These are phyloP conservation scores for Parelbella ahira DNA, from an alignment of 2,888 invertebrate species.

Conservation along the genomic window DNA sequence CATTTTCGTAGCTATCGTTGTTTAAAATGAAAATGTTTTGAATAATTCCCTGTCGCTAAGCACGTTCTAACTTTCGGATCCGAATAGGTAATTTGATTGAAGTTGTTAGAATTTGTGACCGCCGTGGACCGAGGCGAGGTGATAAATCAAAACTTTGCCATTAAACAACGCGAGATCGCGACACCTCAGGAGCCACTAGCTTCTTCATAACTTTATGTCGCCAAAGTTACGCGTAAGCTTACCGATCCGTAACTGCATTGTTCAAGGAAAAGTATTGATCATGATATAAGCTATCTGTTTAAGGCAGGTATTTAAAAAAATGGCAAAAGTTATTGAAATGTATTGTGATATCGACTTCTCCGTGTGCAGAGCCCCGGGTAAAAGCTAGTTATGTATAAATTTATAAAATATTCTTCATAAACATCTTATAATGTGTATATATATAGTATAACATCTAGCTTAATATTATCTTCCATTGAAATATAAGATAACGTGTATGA, in stretches of 20 bases:
- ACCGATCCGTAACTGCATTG: background rate
- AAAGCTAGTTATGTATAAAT: too few species aligned
- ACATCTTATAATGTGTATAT: too few species aligned
- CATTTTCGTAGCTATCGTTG: background rate
- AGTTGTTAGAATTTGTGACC: conserved; percentile 53
- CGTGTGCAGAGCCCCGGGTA: too few species aligned
- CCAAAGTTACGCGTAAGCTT: conserved; percentile 6
- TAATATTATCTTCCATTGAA: too few species aligned
- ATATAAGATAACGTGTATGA: too few species aligned
- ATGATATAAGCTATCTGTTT: too few species aligned
- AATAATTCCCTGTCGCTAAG: background rate
- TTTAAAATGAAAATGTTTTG: background rate
- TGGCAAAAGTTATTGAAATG: too few species aligned
- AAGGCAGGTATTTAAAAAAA: too few species aligned
- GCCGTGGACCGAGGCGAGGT: conserved; percentile 41
- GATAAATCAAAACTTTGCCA: conserved; percentile 72
- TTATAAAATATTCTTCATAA: too few species aligned
- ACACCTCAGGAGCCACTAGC: conserved; percentile 64
- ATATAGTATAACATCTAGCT: too few species aligned
- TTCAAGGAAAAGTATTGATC: background rate
- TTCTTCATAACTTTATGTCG: conserved; percentile 56
- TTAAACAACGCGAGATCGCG: conserved; percentile 57
- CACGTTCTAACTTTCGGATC: background rate
- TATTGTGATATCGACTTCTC: too few species aligned
- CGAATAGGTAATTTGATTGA: conserved; percentile 43